These are phyloP conservation scores for Zele albiditarsus DNA, from an alignment of 2,888 invertebrate species.

Conservation along the genomic window DNA sequence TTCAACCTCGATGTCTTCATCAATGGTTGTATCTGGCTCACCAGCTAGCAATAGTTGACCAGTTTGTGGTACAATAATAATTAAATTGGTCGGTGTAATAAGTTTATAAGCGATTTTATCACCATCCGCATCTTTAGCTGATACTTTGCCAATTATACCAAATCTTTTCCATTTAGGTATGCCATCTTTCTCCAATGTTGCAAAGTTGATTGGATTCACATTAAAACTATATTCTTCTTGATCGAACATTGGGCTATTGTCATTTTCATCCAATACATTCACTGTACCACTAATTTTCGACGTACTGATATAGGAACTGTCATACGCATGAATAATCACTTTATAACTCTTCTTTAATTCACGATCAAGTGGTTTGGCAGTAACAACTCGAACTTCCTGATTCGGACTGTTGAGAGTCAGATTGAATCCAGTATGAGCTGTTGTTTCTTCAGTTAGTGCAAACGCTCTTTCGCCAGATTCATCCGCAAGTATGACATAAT, in stretches of 20 bases:
- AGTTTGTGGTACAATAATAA: slow-evolving; percentile 93
- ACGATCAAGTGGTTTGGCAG: slow-evolving; percentile 84
- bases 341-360: slow-evolving; percentile 83
- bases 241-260: slow-evolving; percentile 91
- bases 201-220: slow-evolving; percentile 70
- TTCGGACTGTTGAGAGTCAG: slow-evolving; percentile 63
- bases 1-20: slow-evolving; percentile 78
- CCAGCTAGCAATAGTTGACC: slow-evolving; percentile 90
- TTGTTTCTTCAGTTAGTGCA: slow-evolving; percentile 79
- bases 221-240: slow-evolving; percentile 86
- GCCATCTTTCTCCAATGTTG: slow-evolving; percentile 76
- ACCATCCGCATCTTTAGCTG: slow-evolving; percentile 92
- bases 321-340: slow-evolving; percentile 86
- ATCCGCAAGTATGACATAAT: slow-evolving; percentile 85
- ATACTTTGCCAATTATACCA: slow-evolving; percentile 87
- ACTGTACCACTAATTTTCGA: slow-evolving; percentile 84
- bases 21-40: slow-evolving; percentile 80
- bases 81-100: slow-evolving; percentile 84
- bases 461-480: slow-evolving; percentile 78
- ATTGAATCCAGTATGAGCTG: slow-evolving; percentile 73
- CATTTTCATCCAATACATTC: slow-evolving; percentile 89
- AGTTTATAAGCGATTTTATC: slow-evolving; percentile 92
- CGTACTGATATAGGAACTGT: slow-evolving; percentile 85
- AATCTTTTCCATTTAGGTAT: slow-evolving; percentile 84
- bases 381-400: slow-evolving; percentile 83